Evolutionary conservation across 2,888 invertebrate genomes (phyloP), one percentile per base, ranked within the genome.

Genomic region (Ophonus ardosiacus): DNA sequence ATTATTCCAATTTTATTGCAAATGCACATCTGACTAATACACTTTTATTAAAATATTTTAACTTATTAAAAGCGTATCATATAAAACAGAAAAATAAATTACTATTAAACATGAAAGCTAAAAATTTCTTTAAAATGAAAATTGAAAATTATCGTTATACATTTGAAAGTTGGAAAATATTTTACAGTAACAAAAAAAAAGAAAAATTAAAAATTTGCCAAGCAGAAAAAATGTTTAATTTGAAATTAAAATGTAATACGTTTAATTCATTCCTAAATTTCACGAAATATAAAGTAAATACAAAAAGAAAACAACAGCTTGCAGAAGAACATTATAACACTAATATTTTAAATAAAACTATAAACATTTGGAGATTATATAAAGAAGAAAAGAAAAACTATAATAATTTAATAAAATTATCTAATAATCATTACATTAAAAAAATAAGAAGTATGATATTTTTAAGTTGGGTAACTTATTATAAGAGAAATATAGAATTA

Each of bases 131-230:
- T 40, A 87, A 87, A 86, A 86, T 83, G 17, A 89, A 88, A 82
- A 86, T 86, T 5, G 86, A 88, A 85, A 63, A 84, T 17, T 86
- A 89, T 61, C 84, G 83, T 15, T 63, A 74, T 38, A 88, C 86
- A 85, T 88, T 89, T 76, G 38, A 85, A 31, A 84, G 86, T 65
- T 89, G 89, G 89, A 87, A 81, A 86, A 31, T 88, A 86, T 85
- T 86, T 87, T 7, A 61, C 43, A n/a, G 85, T 76, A 43, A 81
- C 57, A 18, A 71, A 83, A 81, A 51, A 40, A 76, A 51, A 84
- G 56, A 78, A 65, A 65, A 51, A 24, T 24, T 18, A 0, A 78
- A 83, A 83, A 31, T 83, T n/a, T 17, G 6, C 40, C 6, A 61
- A 63, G 86, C 65, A 18, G 51, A n/a, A 38, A 10, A 43, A 4